Percentiles rank a stretch among this genome's conserved stretches.
Conservation (phyloP, 35 echinoderm and acorn worm genomes). For the Anneissia japonica region DNA sequence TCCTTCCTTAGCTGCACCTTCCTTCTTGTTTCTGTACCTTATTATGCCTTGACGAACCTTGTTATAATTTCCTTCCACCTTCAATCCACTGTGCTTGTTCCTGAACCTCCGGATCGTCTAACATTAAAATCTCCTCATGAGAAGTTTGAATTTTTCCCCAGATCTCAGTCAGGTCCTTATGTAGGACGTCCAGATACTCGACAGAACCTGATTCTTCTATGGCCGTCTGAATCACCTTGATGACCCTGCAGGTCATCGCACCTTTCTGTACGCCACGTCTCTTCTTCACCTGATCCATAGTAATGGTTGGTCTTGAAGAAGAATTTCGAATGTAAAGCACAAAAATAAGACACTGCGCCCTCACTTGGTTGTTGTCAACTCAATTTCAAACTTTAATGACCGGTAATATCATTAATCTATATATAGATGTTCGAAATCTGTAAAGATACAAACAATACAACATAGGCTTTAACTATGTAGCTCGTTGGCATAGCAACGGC, state of each 20-base stretch:
- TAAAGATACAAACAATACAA: too few relatives aligned
- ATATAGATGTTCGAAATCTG: too few relatives aligned
- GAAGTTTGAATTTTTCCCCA: background rate
- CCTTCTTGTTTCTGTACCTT: background rate
- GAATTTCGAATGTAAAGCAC: conserved; percentile 10
- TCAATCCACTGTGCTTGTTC: conserved; percentile 13
- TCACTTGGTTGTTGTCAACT: too few relatives aligned
- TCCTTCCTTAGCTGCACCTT: too few relatives aligned
- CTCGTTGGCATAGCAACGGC: too few relatives aligned
- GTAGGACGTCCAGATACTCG: conserved; percentile 1
- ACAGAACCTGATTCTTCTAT: background rate
- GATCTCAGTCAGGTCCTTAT: conserved; percentile 1
- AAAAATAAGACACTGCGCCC: too few relatives aligned
- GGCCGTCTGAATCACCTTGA: background rate
- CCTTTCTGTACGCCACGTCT: conserved; percentile 18
- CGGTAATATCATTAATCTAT: too few relatives aligned
- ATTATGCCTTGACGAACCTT: conserved; percentile 3
- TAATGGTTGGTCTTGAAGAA: background rate
- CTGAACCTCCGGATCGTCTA: background rate
- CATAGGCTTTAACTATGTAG: too few relatives aligned
- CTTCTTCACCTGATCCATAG: conserved; percentile 25
- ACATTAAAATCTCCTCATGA: conserved; percentile 10
- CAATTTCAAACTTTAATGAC: too few relatives aligned
- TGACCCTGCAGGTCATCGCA: conserved; percentile 10
- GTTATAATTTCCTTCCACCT: conserved; percentile 6